Conservation (phyloP, 2,888 invertebrate species). For the Pachycephus smyrnensis region DNA sequence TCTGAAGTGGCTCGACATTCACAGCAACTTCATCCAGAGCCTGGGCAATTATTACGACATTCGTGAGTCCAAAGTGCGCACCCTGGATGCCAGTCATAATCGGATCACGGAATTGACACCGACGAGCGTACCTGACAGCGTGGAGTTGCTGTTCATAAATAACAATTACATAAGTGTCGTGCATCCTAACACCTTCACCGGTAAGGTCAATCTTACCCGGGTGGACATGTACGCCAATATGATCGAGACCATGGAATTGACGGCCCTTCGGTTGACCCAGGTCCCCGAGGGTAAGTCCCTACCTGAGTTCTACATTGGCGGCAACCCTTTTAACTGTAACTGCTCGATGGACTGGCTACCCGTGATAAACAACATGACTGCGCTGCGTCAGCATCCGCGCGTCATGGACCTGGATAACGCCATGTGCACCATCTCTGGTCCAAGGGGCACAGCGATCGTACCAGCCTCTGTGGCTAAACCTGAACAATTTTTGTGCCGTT, state of each 20-base stretch:
- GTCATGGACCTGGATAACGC: conserved; percentile 91
- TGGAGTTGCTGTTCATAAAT: conserved; percentile 89
- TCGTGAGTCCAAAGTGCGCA: conserved; percentile 75
- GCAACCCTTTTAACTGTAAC: conserved; percentile 94
- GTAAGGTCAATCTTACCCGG: conserved; percentile 85
- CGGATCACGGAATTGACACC: conserved; percentile 84
- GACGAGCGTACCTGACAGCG: conserved; percentile 89
- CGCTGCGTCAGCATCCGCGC: conserved; percentile 84
- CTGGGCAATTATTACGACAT: conserved; percentile 90
- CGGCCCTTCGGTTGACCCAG: conserved; percentile 83
- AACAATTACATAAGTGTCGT: conserved; percentile 87
- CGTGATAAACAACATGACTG: conserved; percentile 87
- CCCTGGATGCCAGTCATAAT: conserved; percentile 91
- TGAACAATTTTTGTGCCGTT: conserved; percentile 90
- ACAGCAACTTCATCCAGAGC: conserved; percentile 89
- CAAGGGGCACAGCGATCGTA: conserved; percentile 83
- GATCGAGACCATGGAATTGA: conserved; percentile 84
- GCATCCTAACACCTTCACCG: conserved; percentile 87
- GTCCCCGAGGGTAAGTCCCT: conserved; percentile 79
- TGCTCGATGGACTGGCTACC: conserved; percentile 97
- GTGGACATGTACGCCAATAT: conserved; percentile 93
- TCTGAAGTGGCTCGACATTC: conserved; percentile 91
- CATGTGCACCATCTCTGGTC: conserved; percentile 88
- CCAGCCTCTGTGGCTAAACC: conserved; percentile 81
- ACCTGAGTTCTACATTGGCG: conserved; percentile 91